Base-by-base conservation (phyloP, 2,113 vertebrate species). In the Origma solitaria region DNA sequence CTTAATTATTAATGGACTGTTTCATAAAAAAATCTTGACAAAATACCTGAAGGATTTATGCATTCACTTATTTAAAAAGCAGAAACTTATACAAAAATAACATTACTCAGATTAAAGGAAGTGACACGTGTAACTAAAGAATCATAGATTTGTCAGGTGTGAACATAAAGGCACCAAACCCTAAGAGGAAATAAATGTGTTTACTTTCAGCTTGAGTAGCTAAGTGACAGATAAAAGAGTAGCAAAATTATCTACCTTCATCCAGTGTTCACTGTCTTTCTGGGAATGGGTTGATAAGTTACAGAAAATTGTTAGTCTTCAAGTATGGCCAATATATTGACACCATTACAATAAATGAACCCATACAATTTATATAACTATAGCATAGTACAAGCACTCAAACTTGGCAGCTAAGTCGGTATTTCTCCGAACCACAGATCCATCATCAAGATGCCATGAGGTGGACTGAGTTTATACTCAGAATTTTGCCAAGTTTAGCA, bases 1-100 rank as follows among this genome's bases (percentile, higher is more conserved):
- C 33, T 61, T 61, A 50, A 38, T 27, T 88, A 66, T 64, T 92
- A 90, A 72, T 3, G 17, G 70, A 69, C 13, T 5, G 1, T 37
- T 72, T 88, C 66, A 90, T 76, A 66, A 85, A 31, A 83, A 86
- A 92, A 77, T 42, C 58, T 81, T 86, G 54, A 42, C 33, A 58
- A 92, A 93, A 77, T 21, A 82, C 15, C 60, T 33, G n/a, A 86
- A 87, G 33, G 58, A 93, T 83, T 93, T 97, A 80, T 70, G 19
- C 30, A 88, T 88, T 82, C 71, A 86, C 68, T 95, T 70, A 88
- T 66, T 86, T 83, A 70, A 86, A 85, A 88, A 85, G 71, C 23
- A 81, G 47, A 94, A 84, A 86, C 24, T 42, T 56, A 35, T 23
- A 73, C 28, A 57, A 77, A 91, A 93, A 68, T n/a, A 91, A 68